Evolutionary conservation across 2,888 invertebrate species (phyloP), one percentile per base, ranked within the genome.

Genomic region (Eretmocerus hayati): DNA sequence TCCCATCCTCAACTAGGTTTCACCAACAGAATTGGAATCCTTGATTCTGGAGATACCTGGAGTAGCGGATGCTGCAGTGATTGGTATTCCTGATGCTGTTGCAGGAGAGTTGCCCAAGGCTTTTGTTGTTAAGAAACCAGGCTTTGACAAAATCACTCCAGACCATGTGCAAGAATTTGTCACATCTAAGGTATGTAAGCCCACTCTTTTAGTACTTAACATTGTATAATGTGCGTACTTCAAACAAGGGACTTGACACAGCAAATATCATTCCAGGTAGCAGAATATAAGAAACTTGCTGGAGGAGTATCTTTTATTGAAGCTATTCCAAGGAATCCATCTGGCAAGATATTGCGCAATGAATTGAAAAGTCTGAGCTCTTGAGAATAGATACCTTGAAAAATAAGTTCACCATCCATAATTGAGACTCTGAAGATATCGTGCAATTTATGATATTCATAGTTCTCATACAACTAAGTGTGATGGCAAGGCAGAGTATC

Each of bases 11-110:
- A n/a, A n/a, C n/a, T n/a, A 89, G 87, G 90, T 90, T 22, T 85
- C 90, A 1, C 90, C 90, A 19, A 87, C 90, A 2, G 90, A 91
- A 72, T 69, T 90, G 49, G 90, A 91, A 71, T 84, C 81, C 56
- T 66, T 90, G 5, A 77, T 90, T 35, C 75, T 86, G 66, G 81
- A 85, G 63, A 77, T 81, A 54, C 80, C 83, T 0, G 81, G 80
- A 50, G 81, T 90, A 11, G 78, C 78, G 0, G 90, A 90, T 64
- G 87, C 81, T 2, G 89, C 87, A 0, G 89, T 90, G 0, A 82
- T 90, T 9, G 89, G 88, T 1, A 74, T 86, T 18, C 81, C 84
- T 0, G 81, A 87, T 61, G 73, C 79, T 0, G 63, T 79, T 19
- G 81, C 83, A 0, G 89, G 87, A 1, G 88, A 89, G 74, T 68